Percentiles rank a stretch among this genome's conserved stretches.
Conservation (phyloP, 2,888 invertebrate genomes). For the Macaria notata region DNA sequence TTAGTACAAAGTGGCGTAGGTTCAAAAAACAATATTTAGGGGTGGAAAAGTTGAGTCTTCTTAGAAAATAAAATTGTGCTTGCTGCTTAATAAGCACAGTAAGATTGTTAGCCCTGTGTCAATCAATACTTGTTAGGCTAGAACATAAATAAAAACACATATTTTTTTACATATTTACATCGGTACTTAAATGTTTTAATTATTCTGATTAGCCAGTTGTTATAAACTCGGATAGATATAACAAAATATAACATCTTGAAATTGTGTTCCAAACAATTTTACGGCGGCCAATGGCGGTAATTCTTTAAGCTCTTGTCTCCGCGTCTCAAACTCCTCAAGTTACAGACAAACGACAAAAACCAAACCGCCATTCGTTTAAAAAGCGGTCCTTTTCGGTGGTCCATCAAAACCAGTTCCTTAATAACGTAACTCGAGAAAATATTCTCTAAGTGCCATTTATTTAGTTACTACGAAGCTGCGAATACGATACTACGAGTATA, state of each 20-base stretch:
- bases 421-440: conserved; percentile 51
- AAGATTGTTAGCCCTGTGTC: no score
- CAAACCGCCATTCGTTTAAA: conserved; percentile 15
- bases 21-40: conserved; percentile 2
- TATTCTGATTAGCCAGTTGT: no score
- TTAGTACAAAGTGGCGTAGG: conserved; percentile 2
- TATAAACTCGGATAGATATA: no score
- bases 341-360: conserved; percentile 16
- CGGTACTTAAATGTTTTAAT: no score
- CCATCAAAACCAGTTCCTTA: conserved; percentile 41
- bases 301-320: neutral
- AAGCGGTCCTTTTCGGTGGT: conserved; percentile 35
- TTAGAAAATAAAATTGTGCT: no score
- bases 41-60: neutral
- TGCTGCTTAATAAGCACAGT: no score
- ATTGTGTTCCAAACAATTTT: no score
- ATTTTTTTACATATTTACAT: no score
- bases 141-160: no score
- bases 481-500: conserved; percentile 6
- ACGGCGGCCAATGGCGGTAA: neutral
- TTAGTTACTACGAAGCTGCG: conserved; percentile 48
- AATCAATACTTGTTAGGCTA: no score
- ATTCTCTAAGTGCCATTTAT: conserved; percentile 53
- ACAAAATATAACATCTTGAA: no score
- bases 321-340: conserved; percentile 4